Conservation (phyloP, 2,888 invertebrate species). For the Xestoiulus laeticollis region DNA sequence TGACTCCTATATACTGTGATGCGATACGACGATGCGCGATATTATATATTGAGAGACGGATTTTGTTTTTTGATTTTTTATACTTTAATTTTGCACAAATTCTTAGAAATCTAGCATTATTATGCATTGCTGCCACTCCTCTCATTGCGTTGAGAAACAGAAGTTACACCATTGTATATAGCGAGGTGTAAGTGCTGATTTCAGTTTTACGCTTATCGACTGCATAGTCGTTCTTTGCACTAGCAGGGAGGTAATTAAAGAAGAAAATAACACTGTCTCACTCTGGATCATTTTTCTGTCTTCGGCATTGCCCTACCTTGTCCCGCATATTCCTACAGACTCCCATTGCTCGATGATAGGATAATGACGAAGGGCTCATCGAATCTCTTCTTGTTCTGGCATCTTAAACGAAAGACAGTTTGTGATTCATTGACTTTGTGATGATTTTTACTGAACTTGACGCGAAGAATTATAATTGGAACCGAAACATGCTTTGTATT, state of each 20-base stretch:
- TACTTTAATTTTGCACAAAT: slow-evolving; percentile 39
- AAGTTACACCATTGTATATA: background rate
- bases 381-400: slow-evolving; percentile 14
- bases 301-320: background rate
- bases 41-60: background rate
- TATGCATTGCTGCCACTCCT: slow-evolving; percentile 34
- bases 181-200: background rate
- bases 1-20: slow-evolving; percentile 39
- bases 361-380: background rate
- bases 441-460: slow-evolving; percentile 41
- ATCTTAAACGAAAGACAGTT: background rate
- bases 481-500: slow-evolving; percentile 34
- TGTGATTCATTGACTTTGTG: slow-evolving; percentile 43
- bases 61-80: background rate
- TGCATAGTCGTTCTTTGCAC: background rate
- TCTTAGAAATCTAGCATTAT: background rate
- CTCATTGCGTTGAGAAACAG: background rate
- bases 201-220: slow-evolving; percentile 7
- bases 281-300: background rate
- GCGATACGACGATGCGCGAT: background rate
- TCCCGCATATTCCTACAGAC: background rate
- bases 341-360: background rate
- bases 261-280: background rate
- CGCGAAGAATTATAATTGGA: background rate
- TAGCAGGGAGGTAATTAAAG: background rate